Evolutionary conservation across 2,797 vertebrate species (phyloP).

Genomic region (Sphenopsis melanotis): DNA sequence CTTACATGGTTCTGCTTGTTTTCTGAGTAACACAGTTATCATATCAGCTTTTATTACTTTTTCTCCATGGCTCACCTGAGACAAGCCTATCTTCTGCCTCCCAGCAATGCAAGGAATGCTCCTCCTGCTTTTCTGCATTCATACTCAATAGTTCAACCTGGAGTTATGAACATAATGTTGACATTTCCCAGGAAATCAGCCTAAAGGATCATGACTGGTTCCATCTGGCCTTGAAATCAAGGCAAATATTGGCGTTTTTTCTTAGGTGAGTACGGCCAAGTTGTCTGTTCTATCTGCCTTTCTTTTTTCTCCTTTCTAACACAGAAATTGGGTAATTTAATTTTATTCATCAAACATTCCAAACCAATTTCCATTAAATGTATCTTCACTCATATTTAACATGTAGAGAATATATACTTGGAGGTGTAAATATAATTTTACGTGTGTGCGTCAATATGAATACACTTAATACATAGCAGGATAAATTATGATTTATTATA

Average conservation of each 20-base stretch:
- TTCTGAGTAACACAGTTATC: not conserved
- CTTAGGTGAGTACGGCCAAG: not conserved
- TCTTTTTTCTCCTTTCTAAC: not conserved
- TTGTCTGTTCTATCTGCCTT: not conserved
- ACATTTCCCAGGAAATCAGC: constrained; percentile 28
- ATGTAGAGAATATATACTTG: not conserved
- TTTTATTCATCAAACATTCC: not conserved
- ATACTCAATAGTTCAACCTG: not conserved
- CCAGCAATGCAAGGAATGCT: not conserved
- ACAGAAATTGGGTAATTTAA: not conserved
- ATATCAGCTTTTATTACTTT: not conserved
- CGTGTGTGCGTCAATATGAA: not conserved
- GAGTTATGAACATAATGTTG: not conserved
- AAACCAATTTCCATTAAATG: not conserved
- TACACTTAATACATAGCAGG: not conserved
- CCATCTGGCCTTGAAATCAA: constrained; percentile 13
- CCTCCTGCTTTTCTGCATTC: not conserved
- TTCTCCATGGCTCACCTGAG: not conserved
- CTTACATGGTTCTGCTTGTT: not conserved
- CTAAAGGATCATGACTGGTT: not conserved
- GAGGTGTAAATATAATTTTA: not conserved
- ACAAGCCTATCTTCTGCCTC: not conserved
- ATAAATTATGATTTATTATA: not conserved
- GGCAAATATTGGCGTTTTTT: not conserved
- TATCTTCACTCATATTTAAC: not conserved